A percentile compares a stretch with the other conserved stretches of the same genome.
These are phyloP conservation scores for Drosophila antonietae DNA, from an alignment of 2,888 invertebrate genomes.

Conservation along the genomic window DNA sequence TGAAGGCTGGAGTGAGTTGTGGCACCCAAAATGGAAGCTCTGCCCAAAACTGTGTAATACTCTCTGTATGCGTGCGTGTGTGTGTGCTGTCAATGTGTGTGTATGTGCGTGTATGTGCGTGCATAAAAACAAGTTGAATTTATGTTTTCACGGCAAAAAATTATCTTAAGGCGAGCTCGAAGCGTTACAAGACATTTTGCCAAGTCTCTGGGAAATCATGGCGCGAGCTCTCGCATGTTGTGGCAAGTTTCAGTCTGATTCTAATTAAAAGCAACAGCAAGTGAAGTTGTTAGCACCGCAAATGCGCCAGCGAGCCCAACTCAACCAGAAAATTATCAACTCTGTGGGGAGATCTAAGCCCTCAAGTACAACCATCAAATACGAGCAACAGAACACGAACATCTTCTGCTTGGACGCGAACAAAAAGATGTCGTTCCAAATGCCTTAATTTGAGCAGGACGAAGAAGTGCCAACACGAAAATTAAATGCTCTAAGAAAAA, in stretches of 20 bases:
- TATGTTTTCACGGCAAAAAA: slow-evolving; percentile 77
- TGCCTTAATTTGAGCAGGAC: slow-evolving; percentile 45
- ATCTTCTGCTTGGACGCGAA: slow-evolving; percentile 47
- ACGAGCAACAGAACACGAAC: slow-evolving; percentile 15
- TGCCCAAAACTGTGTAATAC: slow-evolving; percentile 23
- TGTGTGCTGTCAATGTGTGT: neutral
- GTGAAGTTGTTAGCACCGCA: slow-evolving; percentile 31
- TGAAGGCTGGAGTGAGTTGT: slow-evolving; percentile 2
- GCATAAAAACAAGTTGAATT: slow-evolving; percentile 69
- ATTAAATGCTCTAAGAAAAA: neutral
- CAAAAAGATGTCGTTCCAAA: slow-evolving; percentile 39
- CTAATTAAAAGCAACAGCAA: slow-evolving; percentile 76
- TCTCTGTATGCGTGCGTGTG: slow-evolving; percentile 7
- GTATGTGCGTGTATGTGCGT: slow-evolving; percentile 5
- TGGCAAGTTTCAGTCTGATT: slow-evolving; percentile 67
- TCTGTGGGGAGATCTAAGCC: slow-evolving; percentile 41
- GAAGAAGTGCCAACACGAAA: neutral
- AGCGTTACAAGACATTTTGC: neutral
- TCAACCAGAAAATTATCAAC: slow-evolving; percentile 73
- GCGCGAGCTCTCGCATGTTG: slow-evolving; percentile 46
- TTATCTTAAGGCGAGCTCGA: slow-evolving; percentile 44
- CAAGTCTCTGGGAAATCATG: slow-evolving; percentile 3
- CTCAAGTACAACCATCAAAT: slow-evolving; percentile 44
- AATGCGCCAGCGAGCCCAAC: slow-evolving; percentile 31
- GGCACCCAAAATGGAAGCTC: slow-evolving; percentile 42